Base-by-base conservation (phyloP, 2,888 invertebrate species). In the Laspeyria flexula region DNA sequence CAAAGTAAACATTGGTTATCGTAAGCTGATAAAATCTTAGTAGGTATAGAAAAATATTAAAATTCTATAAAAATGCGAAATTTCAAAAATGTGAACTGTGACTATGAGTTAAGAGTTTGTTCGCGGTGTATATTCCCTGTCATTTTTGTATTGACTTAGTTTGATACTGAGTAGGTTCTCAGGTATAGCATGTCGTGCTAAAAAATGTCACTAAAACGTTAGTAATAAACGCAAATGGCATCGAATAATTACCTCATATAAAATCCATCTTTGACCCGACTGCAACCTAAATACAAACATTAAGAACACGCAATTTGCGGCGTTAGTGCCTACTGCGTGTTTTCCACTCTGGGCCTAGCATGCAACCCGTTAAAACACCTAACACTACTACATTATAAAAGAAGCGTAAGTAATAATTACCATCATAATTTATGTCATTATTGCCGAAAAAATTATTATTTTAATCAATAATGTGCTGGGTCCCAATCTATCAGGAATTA, bases 251-350 rank as follows among this genome's bases (percentile, higher is more conserved):
- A 79, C 74, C 71, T 75, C 75, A 75, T 82, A 82, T 78, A 83
- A 84, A 86, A 87, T 87, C 83, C 81, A 87, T 85, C 83, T 87
- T 80, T 88, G 89, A 89, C 89, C 88, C 75, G 83, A 70, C 82
- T 83, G 79, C 81, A 85, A 86, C 81, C 84, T 85, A 81, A 88
- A 86, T 85, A 79, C 86, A 88, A 86, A 77, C 85, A 85, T 85
- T 85, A 89, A 76, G 77, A 55, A 79, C 90, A 90, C 88, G 90
- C 89, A 85, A 87, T 55, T 64, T 55, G 41, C 51, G 39, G 60
- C 59, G 55, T 43, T 29, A 21, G 35, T 54, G 65, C 48, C 63
- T 60, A 59, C 79, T 85, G 85, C 86, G 85, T 86, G 88, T 74
- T 66, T 53, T 55, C 55, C 56, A 65, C 60, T 60, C 60, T 33